Evolutionary conservation across 2,113 vertebrate genomes (phyloP), one percentile per base, ranked within the genome.

Genomic region (Periophthalmodon schlosseri): DNA sequence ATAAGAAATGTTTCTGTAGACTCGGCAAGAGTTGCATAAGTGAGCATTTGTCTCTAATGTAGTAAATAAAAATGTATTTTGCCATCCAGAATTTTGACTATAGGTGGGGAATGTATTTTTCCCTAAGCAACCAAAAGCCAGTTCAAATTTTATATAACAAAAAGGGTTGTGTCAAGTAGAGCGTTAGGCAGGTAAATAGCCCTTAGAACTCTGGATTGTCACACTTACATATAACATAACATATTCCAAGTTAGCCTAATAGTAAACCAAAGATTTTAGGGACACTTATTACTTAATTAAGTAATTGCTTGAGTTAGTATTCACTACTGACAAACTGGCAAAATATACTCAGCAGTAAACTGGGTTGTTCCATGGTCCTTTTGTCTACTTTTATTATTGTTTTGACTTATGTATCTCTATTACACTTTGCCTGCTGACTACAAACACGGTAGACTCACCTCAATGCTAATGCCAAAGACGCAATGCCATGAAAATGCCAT

Each of bases 1-100:
- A 83, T 81, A 85, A 68, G 61, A 83, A 65, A 78, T 81, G 21
- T 76, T 72, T 83, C 69, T 76, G 73, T 44, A 69, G 52, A 70
- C 1, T 34, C 76, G 50, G 67, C 39, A 9, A 24, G 34, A 61
- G 68, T 78, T 73, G 74, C 80, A 72, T 79, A 77, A 86, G 70
- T 68, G 79, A 63, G 15, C 1, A 7, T 69, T 69, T 79, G 75
- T 64, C 65, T 70, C 63, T 3, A 39, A 73, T 44, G 16, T 39
- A 68, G 33, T 66, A 68, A 82, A 83, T 60, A 33, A 50, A 8
- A 13, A 44, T 58, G 7, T 50, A 9, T 60, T 78, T 70, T 80
- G 39, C 52, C 15, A 1, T 0, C 15, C 20, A 49, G n/a, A 61
- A 33, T 16, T 14, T 24, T 5, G 23, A 23, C 14, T 61, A 15